Conservation (phyloP, 1,140 invertebrate genomes). For the Macrosteles quadrilineatus region DNA sequence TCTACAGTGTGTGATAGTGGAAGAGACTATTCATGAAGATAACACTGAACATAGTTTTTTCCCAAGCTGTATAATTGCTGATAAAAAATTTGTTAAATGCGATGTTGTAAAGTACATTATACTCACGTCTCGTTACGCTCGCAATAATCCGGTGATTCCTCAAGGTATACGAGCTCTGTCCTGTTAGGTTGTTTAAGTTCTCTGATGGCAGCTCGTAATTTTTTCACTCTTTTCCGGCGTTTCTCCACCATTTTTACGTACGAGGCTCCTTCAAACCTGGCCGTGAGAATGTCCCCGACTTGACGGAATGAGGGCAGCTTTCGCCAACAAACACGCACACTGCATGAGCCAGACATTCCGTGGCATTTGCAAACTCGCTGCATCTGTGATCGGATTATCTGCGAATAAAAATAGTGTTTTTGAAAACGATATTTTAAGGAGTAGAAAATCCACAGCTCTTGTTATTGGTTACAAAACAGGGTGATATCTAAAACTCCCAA, state of each 20-base stretch:
- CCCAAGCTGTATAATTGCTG: no score
- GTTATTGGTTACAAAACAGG: no score
- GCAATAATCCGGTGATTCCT: conserved; percentile 91
- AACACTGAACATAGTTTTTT: no score
- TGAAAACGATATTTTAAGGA: no score
- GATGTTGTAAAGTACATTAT: no score
- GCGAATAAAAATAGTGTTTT: no score
- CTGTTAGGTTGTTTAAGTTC: conserved; percentile 81
- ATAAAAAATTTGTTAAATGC: no score
- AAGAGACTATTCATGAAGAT: no score
- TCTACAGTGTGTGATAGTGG: no score
- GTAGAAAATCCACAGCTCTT: no score
- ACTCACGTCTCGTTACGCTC: conserved; percentile 81
- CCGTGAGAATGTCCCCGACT: conserved; percentile 70
- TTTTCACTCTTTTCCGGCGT: conserved; percentile 62
- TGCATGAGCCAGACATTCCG: conserved; percentile 94
- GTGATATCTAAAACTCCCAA: no score
- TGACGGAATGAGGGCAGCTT: conserved; percentile 74
- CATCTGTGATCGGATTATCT: conserved; percentile 57
- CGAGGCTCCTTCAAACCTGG: conserved; percentile 75
- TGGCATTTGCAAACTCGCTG: conserved; percentile 94
- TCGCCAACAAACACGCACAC: conserved; percentile 91
- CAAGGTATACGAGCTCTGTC: conserved; percentile 84
- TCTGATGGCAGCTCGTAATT: conserved; percentile 66
- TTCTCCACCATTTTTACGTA: conserved; percentile 68